Percentiles rank a stretch among this genome's conserved stretches.
Evolutionary conservation across 2,113 vertebrate species (phyloP).

Genomic region (Spea multiplicata): DNA sequence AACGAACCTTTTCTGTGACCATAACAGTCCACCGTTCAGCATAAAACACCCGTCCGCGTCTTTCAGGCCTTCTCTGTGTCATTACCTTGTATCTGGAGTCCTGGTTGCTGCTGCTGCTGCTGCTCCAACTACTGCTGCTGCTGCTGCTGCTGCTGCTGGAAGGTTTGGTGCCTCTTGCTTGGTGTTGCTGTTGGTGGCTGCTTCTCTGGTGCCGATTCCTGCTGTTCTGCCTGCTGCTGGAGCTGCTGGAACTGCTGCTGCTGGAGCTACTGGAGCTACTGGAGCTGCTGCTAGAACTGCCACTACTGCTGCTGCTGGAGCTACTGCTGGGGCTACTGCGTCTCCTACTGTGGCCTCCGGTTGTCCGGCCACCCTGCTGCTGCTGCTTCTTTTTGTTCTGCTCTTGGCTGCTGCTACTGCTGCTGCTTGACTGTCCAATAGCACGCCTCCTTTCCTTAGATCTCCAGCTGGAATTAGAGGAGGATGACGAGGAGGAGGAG

Average conservation of each 20-base stretch:
- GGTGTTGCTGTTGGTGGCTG: neutral
- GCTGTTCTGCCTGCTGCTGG: neutral
- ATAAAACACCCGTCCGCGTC: too few relatives aligned
- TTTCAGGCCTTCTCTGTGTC: too few relatives aligned
- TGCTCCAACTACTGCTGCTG: rapidly evolving
- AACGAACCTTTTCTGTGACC: too few relatives aligned
- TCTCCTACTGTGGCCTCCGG: neutral
- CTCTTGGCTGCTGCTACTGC: rapidly evolving
- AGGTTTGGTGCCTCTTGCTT: rapidly evolving
- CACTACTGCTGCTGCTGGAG: neutral
- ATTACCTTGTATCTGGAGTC: neutral
- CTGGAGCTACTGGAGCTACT: rapidly evolving
- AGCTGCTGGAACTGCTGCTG: rapidly evolving
- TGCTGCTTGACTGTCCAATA: neutral
- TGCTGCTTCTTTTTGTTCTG: rapidly evolving
- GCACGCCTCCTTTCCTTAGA: neutral
- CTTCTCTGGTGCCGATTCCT: neutral
- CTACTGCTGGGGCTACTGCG: rapidly evolving
- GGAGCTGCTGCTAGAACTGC: neutral
- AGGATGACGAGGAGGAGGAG: neutral
- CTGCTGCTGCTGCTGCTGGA: neutral
- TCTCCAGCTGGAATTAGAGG: neutral
- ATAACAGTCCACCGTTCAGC: too few relatives aligned
- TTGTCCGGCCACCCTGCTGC: neutral
- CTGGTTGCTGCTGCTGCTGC: rapidly evolving